Conservation (phyloP, 2,888 invertebrate species). For the Eilema griseolum region DNA sequence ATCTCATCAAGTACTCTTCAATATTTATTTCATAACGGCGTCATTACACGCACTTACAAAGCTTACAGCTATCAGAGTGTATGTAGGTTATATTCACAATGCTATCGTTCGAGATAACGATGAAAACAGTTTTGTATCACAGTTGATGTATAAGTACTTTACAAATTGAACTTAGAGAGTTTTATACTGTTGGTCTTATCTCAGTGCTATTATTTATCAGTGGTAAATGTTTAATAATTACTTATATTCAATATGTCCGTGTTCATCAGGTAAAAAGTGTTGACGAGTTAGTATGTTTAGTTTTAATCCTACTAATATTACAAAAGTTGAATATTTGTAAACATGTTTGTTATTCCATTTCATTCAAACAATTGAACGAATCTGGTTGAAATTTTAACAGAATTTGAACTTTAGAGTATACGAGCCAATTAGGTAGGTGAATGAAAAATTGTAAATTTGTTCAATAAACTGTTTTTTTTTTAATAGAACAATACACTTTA, state of each 20-base stretch:
- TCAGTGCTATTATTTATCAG: background rate
- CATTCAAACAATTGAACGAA: no score
- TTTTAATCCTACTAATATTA: no score
- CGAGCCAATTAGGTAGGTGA: no score
- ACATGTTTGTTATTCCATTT: no score
- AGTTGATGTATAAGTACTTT: background rate
- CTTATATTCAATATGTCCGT: background rate
- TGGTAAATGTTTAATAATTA: no score
- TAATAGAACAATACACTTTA: background rate
- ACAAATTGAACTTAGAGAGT: background rate
- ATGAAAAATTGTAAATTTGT: no score
- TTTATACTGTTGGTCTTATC: background rate
- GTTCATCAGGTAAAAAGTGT: no score
- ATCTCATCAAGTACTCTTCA: background rate
- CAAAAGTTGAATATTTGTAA: no score
- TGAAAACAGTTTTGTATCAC: slow-evolving; percentile 26
- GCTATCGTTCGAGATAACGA: slow-evolving; percentile 48
- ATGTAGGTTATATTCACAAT: slow-evolving; percentile 46
- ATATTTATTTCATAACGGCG: slow-evolving; percentile 1
- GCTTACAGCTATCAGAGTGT: slow-evolving; percentile 30
- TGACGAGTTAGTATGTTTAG: no score
- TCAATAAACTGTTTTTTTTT: no score
- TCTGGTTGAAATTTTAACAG: no score
- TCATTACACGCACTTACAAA: slow-evolving; percentile 9
- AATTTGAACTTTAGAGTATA: no score